A percentile compares a stretch with the other conserved stretches of the same genome.
phyloP scores from a whole-genome alignment of 2,888 invertebrate species.

The Exephanes ischioxanthus region DNA sequence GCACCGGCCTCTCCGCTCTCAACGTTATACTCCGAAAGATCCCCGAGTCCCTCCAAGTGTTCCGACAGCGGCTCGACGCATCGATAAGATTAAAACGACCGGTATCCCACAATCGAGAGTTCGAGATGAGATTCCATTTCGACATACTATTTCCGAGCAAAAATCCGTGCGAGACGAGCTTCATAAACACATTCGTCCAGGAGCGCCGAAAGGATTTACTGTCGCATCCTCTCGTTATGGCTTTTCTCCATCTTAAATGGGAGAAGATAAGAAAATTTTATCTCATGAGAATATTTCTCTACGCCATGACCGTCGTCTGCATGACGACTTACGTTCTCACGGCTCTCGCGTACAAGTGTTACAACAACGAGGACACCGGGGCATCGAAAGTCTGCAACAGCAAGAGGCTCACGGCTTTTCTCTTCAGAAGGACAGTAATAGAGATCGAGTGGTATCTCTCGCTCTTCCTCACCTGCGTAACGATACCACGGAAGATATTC shows the following conservation, averaged over 20 bases:
- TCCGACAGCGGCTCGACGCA: slow-evolving; percentile 84
- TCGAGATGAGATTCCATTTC: slow-evolving; percentile 83
- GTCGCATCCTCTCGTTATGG: slow-evolving; percentile 85
- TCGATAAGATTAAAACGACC: slow-evolving; percentile 81
- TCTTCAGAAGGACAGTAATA: slow-evolving; percentile 79
- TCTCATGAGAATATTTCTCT: slow-evolving; percentile 80
- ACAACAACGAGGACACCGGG: slow-evolving; percentile 77
- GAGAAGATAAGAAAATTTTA: slow-evolving; percentile 85
- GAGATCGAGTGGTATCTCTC: slow-evolving; percentile 82
- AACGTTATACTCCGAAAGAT: slow-evolving; percentile 84
- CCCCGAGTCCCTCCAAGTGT: slow-evolving; percentile 84
- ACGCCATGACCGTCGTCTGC: slow-evolving; percentile 81
- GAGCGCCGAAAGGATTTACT: slow-evolving; percentile 85
- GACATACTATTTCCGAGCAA: slow-evolving; percentile 82
- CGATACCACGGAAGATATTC: slow-evolving; percentile 83
- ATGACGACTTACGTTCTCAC: slow-evolving; percentile 83
- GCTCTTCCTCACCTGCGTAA: slow-evolving; percentile 80
- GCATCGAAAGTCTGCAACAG: slow-evolving; percentile 79
- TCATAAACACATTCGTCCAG: slow-evolving; percentile 85
- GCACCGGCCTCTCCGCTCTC: slow-evolving; percentile 84
- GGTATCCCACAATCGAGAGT: slow-evolving; percentile 81
- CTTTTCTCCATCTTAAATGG: slow-evolving; percentile 85
- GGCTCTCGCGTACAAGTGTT: slow-evolving; percentile 82
- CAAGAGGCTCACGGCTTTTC: slow-evolving; percentile 77
- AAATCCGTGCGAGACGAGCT: slow-evolving; percentile 84